Conservation (phyloP, 1,140 invertebrate genomes). For the Cryptotermes secundus region DNA sequence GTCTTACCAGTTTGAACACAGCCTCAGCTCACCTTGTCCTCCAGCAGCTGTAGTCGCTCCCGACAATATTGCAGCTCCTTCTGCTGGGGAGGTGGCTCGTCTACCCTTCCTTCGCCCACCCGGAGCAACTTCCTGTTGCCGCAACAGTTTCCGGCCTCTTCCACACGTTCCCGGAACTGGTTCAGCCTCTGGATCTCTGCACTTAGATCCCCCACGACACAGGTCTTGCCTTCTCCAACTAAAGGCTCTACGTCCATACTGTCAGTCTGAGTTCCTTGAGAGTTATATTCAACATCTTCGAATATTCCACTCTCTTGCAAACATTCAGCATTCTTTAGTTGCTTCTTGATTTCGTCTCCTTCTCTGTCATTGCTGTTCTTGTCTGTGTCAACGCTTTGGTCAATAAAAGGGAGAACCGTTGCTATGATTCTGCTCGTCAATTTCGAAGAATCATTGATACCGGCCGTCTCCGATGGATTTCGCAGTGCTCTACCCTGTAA, state of each 20-base stretch:
- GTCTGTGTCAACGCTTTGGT: conserved; percentile 39
- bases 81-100: conserved; percentile 44
- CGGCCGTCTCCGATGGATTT: too few species aligned
- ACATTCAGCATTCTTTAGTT: conserved; percentile 45
- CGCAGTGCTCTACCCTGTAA: too few species aligned
- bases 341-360: conserved; percentile 45
- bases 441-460: too few species aligned
- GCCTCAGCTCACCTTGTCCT: conserved; percentile 50
- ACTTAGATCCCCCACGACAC: conserved; percentile 46
- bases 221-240: background rate
- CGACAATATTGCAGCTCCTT: conserved; percentile 45
- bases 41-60: conserved; percentile 58
- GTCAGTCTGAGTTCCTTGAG: conserved; percentile 55
- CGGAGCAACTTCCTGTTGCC: conserved; percentile 42
- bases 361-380: conserved; percentile 42
- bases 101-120: too few species aligned
- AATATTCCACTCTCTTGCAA: conserved; percentile 68
- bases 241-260: conserved; percentile 27
- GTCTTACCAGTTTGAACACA: too few species aligned
- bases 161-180: conserved; percentile 56
- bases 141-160: conserved; percentile 45
- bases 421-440: conserved; percentile 41
- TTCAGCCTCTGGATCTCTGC: conserved; percentile 58
- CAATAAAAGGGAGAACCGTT: conserved; percentile 47
- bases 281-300: conserved; percentile 54